Evolutionary conservation across 1,140 invertebrate species (phyloP).

Genomic region (Protaetia brevitarsis): DNA sequence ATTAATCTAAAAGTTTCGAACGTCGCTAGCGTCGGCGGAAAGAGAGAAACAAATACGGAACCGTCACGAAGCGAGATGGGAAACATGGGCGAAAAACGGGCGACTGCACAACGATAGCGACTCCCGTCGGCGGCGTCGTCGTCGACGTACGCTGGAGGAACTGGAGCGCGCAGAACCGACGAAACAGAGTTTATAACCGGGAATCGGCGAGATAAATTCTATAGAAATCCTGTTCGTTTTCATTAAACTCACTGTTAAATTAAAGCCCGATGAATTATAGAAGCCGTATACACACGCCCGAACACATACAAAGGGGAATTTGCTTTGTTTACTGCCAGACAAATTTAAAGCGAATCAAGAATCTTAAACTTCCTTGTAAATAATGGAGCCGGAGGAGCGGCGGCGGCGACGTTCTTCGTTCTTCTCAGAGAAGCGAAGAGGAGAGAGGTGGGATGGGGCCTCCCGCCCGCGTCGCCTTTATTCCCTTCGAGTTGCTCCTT

Average conservation of each 20-base stretch:
- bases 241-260: constrained; percentile 19
- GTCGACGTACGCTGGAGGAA: no score
- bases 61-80: no score
- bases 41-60: not conserved
- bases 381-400: constrained; percentile 32
- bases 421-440: no score
- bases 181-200: constrained; percentile 14
- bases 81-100: not conserved
- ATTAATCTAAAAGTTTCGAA: constrained; percentile 10
- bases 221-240: constrained; percentile 22
- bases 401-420: no score
- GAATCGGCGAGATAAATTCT: constrained; percentile 20
- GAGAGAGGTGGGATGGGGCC: no score
- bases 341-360: constrained; percentile 35
- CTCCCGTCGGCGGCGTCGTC: no score
- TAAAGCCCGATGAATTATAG: constrained; percentile 20
- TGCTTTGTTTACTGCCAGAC: constrained; percentile 36
- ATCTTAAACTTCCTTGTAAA: constrained; percentile 37
- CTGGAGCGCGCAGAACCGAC: not conserved
- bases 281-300: constrained; percentile 11
- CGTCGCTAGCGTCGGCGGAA: not conserved
- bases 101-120: not conserved
- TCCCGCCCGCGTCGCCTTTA: not conserved
- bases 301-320: constrained; percentile 26
- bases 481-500: not conserved